Base-by-base conservation (phyloP, 1,140 invertebrate species). In the Oncopodura yosiiana region DNA sequence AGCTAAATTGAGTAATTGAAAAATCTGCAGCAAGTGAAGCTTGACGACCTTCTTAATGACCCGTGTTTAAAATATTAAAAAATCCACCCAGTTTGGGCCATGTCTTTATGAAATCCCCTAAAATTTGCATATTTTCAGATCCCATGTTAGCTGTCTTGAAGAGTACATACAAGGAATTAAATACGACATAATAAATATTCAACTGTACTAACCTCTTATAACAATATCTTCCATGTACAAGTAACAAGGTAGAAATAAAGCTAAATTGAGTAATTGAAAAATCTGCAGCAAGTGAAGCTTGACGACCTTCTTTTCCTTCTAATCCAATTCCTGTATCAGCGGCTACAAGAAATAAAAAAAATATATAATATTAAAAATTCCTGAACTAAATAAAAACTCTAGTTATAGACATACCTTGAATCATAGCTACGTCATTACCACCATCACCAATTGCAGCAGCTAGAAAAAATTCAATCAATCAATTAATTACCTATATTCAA, bases 1-100 rank as follows among this genome's bases (percentile, higher is more conserved):
- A 80, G 58, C 82, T 83, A 71, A 99, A 98, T 68, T 95, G 87
- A 21, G 84, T 84, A 64, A 97, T 85, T 60, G 93, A 96, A 73
- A 98, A 99, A 73, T 99, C 95, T n/a, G 95, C 94, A 42, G 96
- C 96, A 51, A 99, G 73, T 30, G 93, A 95, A 2, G 95, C 95
- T 70, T 97, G 92, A 65, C 86, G 82, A 6, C 94, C 94, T 73
- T 95, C 92, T 60, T 87, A n/a, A 68, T 94, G 87, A n/a, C n/a
- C n/a, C n/a, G n/a, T n/a, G n/a, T n/a, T n/a, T n/a, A n/a, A n/a
- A n/a, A n/a, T n/a, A n/a, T n/a, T n/a, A n/a, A n/a, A n/a, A n/a
- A n/a, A n/a, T n/a, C n/a, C n/a, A n/a, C n/a, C n/a, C n/a, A n/a
- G n/a, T n/a, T n/a, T n/a, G n/a, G n/a, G n/a, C n/a, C n/a, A n/a